phyloP scores from a whole-genome alignment of 2,797 vertebrate species.

The Spinibarbus caldwelli region DNA sequence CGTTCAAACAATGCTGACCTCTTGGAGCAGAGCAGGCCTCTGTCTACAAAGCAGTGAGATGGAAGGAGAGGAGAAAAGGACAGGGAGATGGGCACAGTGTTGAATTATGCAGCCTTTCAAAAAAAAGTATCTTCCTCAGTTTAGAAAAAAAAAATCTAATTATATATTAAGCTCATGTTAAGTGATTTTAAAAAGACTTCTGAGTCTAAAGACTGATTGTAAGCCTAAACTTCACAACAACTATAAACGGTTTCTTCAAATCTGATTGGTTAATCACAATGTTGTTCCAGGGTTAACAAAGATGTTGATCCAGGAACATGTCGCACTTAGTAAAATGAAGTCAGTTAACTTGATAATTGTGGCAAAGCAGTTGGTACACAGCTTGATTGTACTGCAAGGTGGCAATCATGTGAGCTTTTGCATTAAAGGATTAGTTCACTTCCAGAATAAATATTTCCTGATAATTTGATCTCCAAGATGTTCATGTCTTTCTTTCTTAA shows the following conservation, averaged over 20 bases:
- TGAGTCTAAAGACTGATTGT: too few species aligned
- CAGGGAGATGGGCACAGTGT: neutral
- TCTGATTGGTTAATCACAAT: too few species aligned
- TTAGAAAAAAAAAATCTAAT: neutral
- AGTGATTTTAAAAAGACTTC: neutral
- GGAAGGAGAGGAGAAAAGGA: neutral
- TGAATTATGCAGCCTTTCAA: conserved; percentile 9
- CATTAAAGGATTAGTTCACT: too few species aligned
- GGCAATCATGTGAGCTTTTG: neutral
- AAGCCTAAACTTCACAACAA: too few species aligned
- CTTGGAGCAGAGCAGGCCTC: neutral
- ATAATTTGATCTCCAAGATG: too few species aligned
- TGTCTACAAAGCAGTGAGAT: neutral
- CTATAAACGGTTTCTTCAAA: too few species aligned
- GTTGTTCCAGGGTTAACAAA: too few species aligned
- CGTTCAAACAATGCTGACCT: conserved; percentile 17
- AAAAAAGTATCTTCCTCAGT: neutral
- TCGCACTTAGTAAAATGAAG: too few species aligned
- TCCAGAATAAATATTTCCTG: too few species aligned
- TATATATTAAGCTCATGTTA: neutral
- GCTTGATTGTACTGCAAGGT: neutral
- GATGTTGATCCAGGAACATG: too few species aligned
- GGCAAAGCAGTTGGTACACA: neutral
- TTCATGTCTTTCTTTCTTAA: too few species aligned
- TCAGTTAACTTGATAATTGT: neutral